Evolutionary conservation across 2,113 vertebrate genomes (phyloP).

Genomic region (Ellobius talpinus): DNA sequence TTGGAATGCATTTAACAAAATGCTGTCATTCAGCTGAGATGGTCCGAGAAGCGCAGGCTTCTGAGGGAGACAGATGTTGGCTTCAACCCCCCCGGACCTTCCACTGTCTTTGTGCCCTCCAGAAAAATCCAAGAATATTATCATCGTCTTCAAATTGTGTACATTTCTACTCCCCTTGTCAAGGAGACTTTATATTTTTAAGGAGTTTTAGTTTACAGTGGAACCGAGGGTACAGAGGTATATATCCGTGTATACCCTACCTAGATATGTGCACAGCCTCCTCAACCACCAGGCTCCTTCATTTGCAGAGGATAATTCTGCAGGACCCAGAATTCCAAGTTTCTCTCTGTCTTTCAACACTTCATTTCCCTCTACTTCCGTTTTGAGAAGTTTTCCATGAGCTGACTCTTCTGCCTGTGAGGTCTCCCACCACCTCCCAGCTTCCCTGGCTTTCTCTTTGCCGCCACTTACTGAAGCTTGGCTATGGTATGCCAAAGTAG

Average conservation of each 20-base stretch:
- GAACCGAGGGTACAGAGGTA: neutral
- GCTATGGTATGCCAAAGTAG: neutral
- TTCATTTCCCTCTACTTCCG: neutral
- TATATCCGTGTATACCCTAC: neutral
- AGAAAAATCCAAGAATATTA: neutral
- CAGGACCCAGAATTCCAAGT: neutral
- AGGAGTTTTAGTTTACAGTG: neutral
- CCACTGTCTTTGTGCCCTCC: neutral
- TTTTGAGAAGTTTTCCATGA: neutral
- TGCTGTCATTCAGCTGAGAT: neutral
- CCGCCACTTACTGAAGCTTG: neutral
- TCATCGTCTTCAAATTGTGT: neutral
- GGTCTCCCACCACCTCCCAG: neutral
- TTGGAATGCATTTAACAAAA: neutral
- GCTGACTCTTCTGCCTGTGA: neutral
- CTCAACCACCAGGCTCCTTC: no score
- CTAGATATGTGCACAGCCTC: neutral
- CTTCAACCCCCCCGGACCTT: neutral
- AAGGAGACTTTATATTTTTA: neutral
- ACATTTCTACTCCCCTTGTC: neutral
- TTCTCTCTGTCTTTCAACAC: neutral
- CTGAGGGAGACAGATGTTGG: no score
- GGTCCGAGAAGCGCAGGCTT: neutral
- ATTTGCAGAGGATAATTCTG: neutral
- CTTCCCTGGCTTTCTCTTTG: neutral